Base-by-base conservation (phyloP, 35 echinoderm and acorn worm species). In the Anneissia japonica region DNA sequence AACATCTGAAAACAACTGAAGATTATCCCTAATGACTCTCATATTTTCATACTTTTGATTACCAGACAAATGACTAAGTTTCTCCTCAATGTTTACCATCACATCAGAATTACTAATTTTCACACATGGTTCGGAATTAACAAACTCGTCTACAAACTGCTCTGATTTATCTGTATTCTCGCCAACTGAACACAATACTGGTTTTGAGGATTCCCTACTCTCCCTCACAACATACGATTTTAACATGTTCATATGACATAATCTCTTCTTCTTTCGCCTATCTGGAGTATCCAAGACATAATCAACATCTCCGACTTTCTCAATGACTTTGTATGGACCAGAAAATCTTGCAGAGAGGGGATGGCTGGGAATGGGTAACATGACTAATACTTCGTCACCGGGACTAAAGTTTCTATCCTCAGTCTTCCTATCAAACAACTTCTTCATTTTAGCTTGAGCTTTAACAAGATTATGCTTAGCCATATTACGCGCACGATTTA, bases 391-490 rank as follows among this genome's bases (percentile, higher is more conserved):
- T 38, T 82, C 40, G 23, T 91, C 84, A 38, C 90, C 72, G 30
- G 79, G 51, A 35, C 23, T 35, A 76, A 92, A 88, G 0, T 11
- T 74, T 35, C 74, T 37, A 0, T 72, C 32, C 17, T 80, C 23
- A 12, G 89, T 34, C 0, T 91, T 74, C 26, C 46, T 86, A 34
- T 87, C 90, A 35, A 79, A 86, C 79, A 84, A 74, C 0, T 34
- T 31, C 28, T 91, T 91, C 90, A 82, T 91, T 10, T 32, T 76
- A 38, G 9, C 16, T 34, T 91, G 84, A 76, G 83, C 46, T 19
- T 34, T 21, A 17, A 43, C 37, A 2, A 91, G 77, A 82, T 91
- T 85, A 51, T 86, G 4, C 30, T 46, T 85, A 16, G 83, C 84
- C 29, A 91, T 30, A 9, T 80, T 37, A 5, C 72, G 81, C 14